These are phyloP conservation scores for Gadus macrocephalus DNA, from an alignment of 2,113 vertebrate genomes.

Conservation along the genomic window DNA sequence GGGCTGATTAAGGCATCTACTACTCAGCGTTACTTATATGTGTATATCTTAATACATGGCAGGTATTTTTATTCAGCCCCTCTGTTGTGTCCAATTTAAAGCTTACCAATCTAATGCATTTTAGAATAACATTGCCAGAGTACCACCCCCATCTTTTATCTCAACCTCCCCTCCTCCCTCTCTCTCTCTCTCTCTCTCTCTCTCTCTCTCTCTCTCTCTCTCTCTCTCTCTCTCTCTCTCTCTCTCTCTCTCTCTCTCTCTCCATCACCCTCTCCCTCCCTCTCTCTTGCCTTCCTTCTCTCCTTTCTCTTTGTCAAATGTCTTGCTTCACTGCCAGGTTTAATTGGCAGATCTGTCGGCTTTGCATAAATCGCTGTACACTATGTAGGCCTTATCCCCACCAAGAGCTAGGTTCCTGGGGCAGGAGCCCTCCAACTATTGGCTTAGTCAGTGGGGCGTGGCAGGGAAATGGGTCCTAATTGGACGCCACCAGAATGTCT, in stretches of 20 bases:
- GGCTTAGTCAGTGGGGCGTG: constrained; percentile 46
- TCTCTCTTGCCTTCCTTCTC: constrained; percentile 11
- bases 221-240: background rate
- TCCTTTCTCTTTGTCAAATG: constrained; percentile 29
- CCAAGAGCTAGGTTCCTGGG: constrained; percentile 41
- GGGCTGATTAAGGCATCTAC: too few species aligned
- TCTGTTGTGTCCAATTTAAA: too few species aligned
- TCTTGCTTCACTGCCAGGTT: constrained; percentile 54
- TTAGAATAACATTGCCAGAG: too few species aligned
- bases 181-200: too few species aligned
- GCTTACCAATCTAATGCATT: too few species aligned
- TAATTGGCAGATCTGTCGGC: constrained; percentile 66
- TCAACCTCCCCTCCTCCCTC: too few species aligned
- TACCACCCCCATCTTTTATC: too few species aligned
- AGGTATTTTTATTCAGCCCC: too few species aligned
- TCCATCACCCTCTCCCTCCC: background rate
- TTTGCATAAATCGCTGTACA: constrained; percentile 69
- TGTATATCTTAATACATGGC: too few species aligned
- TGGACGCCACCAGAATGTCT: constrained; percentile 55
- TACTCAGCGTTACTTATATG: too few species aligned
- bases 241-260: background rate
- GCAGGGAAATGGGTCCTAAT: constrained; percentile 63
- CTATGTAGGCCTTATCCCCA: constrained; percentile 55
- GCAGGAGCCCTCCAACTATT: constrained; percentile 43
- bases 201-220: background rate